phyloP scores from a whole-genome alignment of 2,797 vertebrate genomes.

The Myotis daubentonii region DNA sequence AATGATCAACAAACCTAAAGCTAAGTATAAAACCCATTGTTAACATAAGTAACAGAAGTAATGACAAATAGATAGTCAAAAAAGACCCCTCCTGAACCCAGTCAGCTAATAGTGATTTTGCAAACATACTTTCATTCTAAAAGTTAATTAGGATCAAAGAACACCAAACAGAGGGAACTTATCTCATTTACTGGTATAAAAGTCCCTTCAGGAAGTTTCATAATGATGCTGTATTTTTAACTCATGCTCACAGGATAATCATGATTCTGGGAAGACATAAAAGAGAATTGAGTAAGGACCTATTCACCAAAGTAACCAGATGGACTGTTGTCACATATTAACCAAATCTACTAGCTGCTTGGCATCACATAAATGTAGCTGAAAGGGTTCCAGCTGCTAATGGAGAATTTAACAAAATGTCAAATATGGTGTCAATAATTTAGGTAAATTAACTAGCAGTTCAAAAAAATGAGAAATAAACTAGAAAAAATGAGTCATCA shows the following conservation, averaged over 20 bases:
- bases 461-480: neutral
- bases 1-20: neutral
- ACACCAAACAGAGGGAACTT: neutral
- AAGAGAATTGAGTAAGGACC: neutral
- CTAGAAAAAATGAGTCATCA: neutral
- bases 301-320: conserved; percentile 15
- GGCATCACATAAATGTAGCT: neutral
- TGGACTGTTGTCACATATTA: neutral
- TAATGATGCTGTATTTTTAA: neutral
- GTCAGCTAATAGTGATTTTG: neutral
- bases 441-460: neutral
- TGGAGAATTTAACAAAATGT: neutral
- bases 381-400: neutral
- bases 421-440: neutral
- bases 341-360: neutral
- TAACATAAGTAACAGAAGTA: neutral
- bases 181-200: neutral
- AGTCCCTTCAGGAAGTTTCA: neutral
- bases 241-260: neutral
- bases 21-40: neutral
- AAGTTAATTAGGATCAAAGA: neutral
- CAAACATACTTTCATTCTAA: neutral
- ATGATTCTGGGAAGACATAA: conserved; percentile 1
- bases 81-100: neutral
- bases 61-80: neutral